Conservation (phyloP, 1,140 invertebrate species). For the Solenopsis fugax region DNA sequence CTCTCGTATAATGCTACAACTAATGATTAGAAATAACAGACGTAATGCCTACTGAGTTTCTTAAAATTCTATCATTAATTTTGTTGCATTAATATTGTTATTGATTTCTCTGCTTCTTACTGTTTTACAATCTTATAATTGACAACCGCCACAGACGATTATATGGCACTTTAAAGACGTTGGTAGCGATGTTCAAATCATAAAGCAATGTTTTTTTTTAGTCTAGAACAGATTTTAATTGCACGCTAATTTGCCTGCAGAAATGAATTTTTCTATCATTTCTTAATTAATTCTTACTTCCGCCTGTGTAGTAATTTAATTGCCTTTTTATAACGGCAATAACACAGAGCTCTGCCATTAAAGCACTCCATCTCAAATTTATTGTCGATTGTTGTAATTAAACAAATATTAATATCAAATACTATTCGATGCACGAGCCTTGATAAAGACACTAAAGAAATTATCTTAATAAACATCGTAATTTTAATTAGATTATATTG, state of each 20-base stretch:
- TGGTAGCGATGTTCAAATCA: not conserved
- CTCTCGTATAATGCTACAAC: not conserved
- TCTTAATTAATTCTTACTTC: not conserved
- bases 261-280: not conserved
- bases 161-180: not conserved
- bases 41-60: not conserved
- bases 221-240: not conserved
- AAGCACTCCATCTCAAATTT: not conserved
- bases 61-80: not conserved
- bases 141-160: not conserved
- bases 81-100: not conserved
- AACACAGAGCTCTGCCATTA: not conserved
- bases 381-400: not conserved
- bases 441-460: not conserved
- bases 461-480: not conserved
- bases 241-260: not conserved
- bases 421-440: not conserved
- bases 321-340: not conserved
- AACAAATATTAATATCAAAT: slow-evolving; percentile 29
- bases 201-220: not conserved
- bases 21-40: not conserved
- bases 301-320: not conserved
- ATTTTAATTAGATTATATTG: slow-evolving; percentile 12
- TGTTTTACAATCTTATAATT: not conserved
- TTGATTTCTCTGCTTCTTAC: not conserved